Base-by-base conservation (phyloP, 1,140 invertebrate species). In the Papilio xuthus region DNA sequence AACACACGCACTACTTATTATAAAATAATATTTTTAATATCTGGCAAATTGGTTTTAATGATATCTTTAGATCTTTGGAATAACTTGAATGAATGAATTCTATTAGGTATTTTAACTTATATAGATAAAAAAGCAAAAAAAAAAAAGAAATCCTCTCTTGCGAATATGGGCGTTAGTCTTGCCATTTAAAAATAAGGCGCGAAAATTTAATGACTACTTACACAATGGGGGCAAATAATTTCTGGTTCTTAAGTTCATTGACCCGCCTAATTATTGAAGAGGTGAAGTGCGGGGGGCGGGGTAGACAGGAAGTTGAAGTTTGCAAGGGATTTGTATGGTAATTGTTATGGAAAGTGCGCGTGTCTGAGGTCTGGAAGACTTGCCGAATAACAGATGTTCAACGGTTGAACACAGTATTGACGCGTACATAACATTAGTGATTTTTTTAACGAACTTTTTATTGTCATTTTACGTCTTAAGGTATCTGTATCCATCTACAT, bases 381-480 rank as follows among this genome's bases (percentile, higher is more conserved):
- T 72, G 4, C 41, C n/a, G 70, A 28, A 72, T 72, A 42, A 72
- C 70, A 72, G 70, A 72, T 72, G 70, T 72, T 72, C 41, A 7
- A n/a, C n/a, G 41, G 20, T n/a, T 42, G n/a, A 23, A 23, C 41
- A 26, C 18, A 44, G 83, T 83, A 81, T 78, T 73, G 79, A 77
- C 74, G 80, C 80, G 70, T 78, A 86, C 82, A 84, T 82, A 81
- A 84, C 79, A 70, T 75, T 60, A 77, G 32, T 81, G 79, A 75
- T 77, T 81, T 84, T 85, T 84, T 82, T 83, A 79, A 81, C 88
- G n/a, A n/a, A n/a, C n/a, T n/a, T n/a, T n/a, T n/a, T n/a, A n/a
- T n/a, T n/a, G n/a, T n/a, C n/a, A n/a, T n/a, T n/a, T n/a, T n/a
- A n/a, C n/a, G n/a, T n/a, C 50, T n/a, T 53, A 47, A 47, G 15